Evolutionary conservation across 2,888 invertebrate genomes (phyloP), one percentile per base, ranked within the genome.

Genomic region (Lottia gigantea): DNA sequence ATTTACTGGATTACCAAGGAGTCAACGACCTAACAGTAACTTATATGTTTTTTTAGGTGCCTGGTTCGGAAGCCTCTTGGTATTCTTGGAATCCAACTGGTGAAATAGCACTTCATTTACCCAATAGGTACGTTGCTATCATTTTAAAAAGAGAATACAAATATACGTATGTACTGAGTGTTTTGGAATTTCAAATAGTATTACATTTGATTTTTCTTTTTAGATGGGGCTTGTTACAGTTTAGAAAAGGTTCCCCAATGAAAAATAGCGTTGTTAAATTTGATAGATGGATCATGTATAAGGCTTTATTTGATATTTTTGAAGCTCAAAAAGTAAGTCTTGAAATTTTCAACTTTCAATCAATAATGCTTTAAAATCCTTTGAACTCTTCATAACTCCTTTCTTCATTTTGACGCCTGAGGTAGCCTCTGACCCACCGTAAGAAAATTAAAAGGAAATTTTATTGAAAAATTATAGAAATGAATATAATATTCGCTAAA

Each of bases 301-400:
- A 76, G 49, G 75, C 79, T 19, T 69, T 82, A 14, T 80, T 80
- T 55, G 78, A 80, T 25, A 70, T 77, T 64, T 76, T 78, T 67
- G 74, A 78, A 45, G 78, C 75, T 4, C 66, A 78, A 71, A 76
- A 78, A 61, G 78, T 78, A 70, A 31, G 71, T 65, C n/a, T 19
- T 12, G 26, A 14, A 16, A 46, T 49, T 12, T 31, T 40, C 19
- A 19, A 31, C 31, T 46, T 31, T 14, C 45, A 45, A 23, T 7
- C 12, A 14, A 55, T 8, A 55, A 8, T n/a, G 14, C 26, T 40
- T n/a, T 25, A 19, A 68, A 31, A 8, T 62, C 31, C 26, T 15
- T 63, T 12, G 45, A 46, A 31, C 16, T 23, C 55, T 55, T 55
- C 23, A n/a, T 40, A 31, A 40, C 40, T 11, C 40, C 40, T 40